Conservation (phyloP, 1,140 invertebrate species). For the Dinoponera quadriceps region DNA sequence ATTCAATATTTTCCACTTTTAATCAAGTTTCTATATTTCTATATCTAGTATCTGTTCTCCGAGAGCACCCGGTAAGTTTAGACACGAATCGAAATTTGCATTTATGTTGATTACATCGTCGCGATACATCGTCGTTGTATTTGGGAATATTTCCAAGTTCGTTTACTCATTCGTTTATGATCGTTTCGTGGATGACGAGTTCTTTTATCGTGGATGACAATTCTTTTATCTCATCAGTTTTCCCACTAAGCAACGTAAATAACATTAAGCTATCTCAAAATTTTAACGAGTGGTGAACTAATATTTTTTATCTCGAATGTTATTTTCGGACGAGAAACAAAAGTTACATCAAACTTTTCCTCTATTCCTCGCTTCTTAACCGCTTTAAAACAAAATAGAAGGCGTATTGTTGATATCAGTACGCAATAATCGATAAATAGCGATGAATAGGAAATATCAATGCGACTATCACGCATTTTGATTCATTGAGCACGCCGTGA, state of each 20-base stretch:
- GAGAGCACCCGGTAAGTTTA: slow-evolving; percentile 10
- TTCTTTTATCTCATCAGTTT: slow-evolving; percentile 2
- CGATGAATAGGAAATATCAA: slow-evolving; percentile 19
- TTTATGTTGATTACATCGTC: slow-evolving; percentile 31
- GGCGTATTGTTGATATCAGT: neutral
- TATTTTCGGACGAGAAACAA: too few species aligned
- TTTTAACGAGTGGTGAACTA: too few species aligned
- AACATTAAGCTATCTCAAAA: neutral
- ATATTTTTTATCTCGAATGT: too few species aligned
- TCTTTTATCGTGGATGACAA: neutral
- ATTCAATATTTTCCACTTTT: neutral
- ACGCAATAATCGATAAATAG: neutral
- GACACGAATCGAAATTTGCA: slow-evolving; percentile 15
- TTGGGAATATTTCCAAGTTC: slow-evolving; percentile 35
- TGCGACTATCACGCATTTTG: neutral
- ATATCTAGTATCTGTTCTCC: neutral
- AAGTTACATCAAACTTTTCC: neutral
- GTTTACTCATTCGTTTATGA: neutral
- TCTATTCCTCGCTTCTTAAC: neutral
- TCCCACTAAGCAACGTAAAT: neutral
- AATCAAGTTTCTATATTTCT: neutral
- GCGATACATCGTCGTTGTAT: neutral
- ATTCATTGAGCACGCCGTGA: neutral
- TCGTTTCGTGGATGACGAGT: too few species aligned
- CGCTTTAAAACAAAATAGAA: neutral